Conservation (phyloP, 2,797 vertebrate genomes). For the Clarias pachynema region DNA sequence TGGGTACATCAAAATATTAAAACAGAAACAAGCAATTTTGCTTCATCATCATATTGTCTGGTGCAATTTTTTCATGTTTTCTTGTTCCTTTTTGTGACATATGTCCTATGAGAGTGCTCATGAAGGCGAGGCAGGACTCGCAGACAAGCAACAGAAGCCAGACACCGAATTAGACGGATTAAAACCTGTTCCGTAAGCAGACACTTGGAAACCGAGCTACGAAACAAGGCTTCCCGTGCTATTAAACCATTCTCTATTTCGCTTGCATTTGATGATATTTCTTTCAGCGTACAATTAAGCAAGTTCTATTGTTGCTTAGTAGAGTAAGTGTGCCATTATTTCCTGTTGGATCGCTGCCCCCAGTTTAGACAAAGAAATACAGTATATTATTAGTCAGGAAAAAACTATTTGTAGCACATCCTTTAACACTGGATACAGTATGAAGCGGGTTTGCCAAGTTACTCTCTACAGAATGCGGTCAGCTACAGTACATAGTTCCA, state of each 20-base stretch:
- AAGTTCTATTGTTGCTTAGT: conserved; percentile 2
- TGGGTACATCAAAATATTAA: neutral
- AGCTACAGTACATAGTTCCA: conserved; percentile 3
- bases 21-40: neutral
- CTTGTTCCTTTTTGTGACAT: neutral
- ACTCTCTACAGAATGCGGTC: conserved; percentile 22
- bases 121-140: neutral
- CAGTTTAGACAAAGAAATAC: conserved; percentile 14
- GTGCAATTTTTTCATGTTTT: neutral
- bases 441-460: conserved; percentile 24
- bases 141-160: conserved; percentile 11
- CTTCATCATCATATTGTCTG: neutral
- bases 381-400: conserved; percentile 24
- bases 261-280: neutral
- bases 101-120: neutral
- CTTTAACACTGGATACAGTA: conserved; percentile 3
- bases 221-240: neutral
- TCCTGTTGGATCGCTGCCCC: neutral
- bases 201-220: neutral
- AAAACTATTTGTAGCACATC: conserved; percentile 24
- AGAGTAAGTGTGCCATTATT: neutral
- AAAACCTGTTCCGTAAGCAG: neutral
- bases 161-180: neutral
- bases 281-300: neutral
- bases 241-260: neutral